Evolutionary conservation across 2,113 vertebrate species (phyloP), one percentile per base, ranked within the genome.

Genomic region (Brachyhypopomus occidentalis): DNA sequence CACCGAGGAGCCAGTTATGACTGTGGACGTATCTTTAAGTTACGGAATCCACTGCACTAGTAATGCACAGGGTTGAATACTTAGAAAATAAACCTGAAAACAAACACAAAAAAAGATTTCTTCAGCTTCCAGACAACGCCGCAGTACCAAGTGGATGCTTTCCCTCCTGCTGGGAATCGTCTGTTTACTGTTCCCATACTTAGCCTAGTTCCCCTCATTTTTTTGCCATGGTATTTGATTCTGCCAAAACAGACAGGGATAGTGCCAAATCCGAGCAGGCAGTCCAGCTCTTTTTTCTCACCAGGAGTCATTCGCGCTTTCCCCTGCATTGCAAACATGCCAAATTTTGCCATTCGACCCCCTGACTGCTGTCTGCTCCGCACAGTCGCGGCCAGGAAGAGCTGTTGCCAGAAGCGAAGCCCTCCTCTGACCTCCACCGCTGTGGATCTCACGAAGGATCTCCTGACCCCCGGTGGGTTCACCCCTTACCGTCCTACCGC

Each of bases 211-310:
- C 14, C 45, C 12, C 45, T 25, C 2, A 7, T 66, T 48, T 59
- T 25, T 67, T 12, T 19, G 56, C 45, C 36, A 17, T 38, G 41
- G 14, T 48, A n/a, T 59, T 64, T 78, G 11, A 56, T 45, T 72
- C 58, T 77, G 56, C 64, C 48, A 79, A 55, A 48, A 76, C 36
- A 6, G 3, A 45, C 25, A 23, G n/a, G 71, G 36, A 69, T 73
- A 66, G 73, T 73, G 62, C 34, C 70, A 73, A 74, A 75, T 36
- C 22, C 34, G 67, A 38, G 36, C 16, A 38, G 45, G 45, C 45
- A 52, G 45, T 52, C 45, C 45, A 52, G 45, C 45, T 11, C 12
- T 14, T 52, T 52, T 4, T 52, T 34, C 17, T 20, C 67, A 59
- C 58, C 30, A 45, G n/a, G 22, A 70, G 22, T 70, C 60, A 79